phyloP scores from a whole-genome alignment of 2,797 vertebrate genomes.

The Phalloptychus januarius region DNA sequence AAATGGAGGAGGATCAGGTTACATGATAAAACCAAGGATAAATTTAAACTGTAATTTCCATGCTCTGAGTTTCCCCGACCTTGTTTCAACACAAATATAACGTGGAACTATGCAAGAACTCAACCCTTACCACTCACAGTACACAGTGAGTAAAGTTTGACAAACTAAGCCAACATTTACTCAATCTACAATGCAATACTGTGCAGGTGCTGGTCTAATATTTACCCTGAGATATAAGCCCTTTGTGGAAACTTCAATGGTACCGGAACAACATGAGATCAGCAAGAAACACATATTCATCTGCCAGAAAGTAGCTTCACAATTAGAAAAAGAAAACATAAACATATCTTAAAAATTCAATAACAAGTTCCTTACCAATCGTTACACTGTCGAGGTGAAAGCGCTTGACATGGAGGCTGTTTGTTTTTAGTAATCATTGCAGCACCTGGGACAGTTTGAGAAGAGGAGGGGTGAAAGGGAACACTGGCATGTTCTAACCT shows the following conservation, averaged over 20 bases:
- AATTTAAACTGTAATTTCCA: not conserved
- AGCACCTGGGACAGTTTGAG: constrained; percentile 26
- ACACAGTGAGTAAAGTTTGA: constrained; percentile 9
- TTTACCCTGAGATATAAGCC: constrained; percentile 56
- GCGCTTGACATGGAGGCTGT: constrained; percentile 19
- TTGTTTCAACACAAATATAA: constrained; percentile 16
- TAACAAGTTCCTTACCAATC: constrained; percentile 24
- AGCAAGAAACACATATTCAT: constrained; percentile 41
- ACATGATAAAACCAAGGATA: not conserved
- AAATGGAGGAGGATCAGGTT: not conserved
- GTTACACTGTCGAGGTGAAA: constrained; percentile 46
- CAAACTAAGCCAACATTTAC: constrained; percentile 26
- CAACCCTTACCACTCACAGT: not conserved
- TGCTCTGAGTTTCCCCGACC: constrained; percentile 10
- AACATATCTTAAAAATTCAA: constrained; percentile 15
- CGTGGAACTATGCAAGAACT: not conserved
- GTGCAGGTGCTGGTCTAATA: constrained; percentile 56
- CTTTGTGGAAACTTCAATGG: constrained; percentile 50
- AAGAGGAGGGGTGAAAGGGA: constrained; percentile 14
- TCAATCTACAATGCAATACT: constrained; percentile 21
- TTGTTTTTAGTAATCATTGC: constrained; percentile 63
- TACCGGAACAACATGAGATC: not conserved
- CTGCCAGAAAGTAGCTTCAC: constrained; percentile 54
- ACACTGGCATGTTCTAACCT: constrained; percentile 56
- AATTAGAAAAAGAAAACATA: constrained; percentile 6